Base-by-base conservation (phyloP, 30 jellyfish, hydroid and myxozoan species). In the Haliclystus octoradiatus region DNA sequence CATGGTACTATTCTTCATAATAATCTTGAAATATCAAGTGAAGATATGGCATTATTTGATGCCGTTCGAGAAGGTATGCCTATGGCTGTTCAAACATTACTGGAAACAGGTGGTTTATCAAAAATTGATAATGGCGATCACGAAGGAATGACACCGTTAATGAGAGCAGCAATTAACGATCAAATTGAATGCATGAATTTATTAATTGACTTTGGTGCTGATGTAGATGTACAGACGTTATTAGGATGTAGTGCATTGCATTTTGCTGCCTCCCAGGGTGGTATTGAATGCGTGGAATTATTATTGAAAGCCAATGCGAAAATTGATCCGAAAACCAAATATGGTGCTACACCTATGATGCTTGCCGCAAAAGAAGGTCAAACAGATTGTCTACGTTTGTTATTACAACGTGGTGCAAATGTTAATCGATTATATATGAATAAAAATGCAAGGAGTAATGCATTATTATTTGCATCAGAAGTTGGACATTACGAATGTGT, bases 181-280 rank as follows among this genome's bases (percentile, higher is more conserved):
- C 89, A 78, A 28, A 47, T 46, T 22, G 92, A 78, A 9, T 78
- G 92, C 71, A 27, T 78, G 65, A 80, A 52, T 13, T 65, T 78
- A 25, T 53, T 78, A 30, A 13, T 78, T 23, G 72, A 78, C 22
- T 81, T 40, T 28, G 92, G 92, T 7, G 92, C 92, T 1, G 63
- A 78, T 52, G 35, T 53, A 25, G 33, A 19, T 1, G 82, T 33
- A 26, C 30, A 65, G 40, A 78, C 81, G 12, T 62, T 71, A 0
- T 65, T 70, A 5, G 92, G 92, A 2, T 67, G 92, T 47, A 67
- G 81, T 29, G 89, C 92, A 31, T 29, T 81, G 28, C 92, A 78
- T 57, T 72, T 78, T 33, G 88, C 92, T 25, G 92, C 92, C 15
- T 85, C 92, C 5, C 84, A 78, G 33, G 84, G 84, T 1, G 46